Conservation (phyloP, 2,113 vertebrate species). For the Corynorhinus townsendii region DNA sequence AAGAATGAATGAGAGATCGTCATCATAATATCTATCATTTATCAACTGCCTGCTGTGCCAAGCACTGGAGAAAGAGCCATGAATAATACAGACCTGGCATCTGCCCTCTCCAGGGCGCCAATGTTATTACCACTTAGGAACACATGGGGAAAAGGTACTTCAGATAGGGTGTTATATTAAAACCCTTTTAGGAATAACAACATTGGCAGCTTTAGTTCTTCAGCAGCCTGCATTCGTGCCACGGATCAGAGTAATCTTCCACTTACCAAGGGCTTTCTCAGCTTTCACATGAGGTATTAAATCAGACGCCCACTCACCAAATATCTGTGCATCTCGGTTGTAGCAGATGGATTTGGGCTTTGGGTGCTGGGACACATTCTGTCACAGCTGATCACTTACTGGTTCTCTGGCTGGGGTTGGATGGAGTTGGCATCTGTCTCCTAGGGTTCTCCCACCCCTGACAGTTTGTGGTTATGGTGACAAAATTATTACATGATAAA, state of each 20-base stretch:
- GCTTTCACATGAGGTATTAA: constrained; percentile 49
- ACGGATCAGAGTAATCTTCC: constrained; percentile 27
- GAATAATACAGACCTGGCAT: neutral
- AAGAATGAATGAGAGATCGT: neutral
- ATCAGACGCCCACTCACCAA: constrained; percentile 50
- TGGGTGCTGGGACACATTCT: neutral
- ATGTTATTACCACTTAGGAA: neutral
- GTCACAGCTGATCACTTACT: constrained; percentile 39
- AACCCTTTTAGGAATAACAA: constrained; percentile 29
- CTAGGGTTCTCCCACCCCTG: neutral
- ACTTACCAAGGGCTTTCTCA: constrained; percentile 22
- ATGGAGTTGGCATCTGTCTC: neutral
- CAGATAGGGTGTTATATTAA: constrained; percentile 9
- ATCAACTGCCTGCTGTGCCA: neutral
- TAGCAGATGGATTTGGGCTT: constrained; percentile 16
- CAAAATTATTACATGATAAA: neutral
- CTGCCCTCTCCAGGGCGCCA: neutral
- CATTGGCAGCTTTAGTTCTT: constrained; percentile 37
- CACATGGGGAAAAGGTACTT: constrained; percentile 7
- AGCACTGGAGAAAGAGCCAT: neutral
- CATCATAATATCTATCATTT: neutral
- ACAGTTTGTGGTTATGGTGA: neutral
- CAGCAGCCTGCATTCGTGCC: constrained; percentile 17
- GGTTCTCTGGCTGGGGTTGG: neutral
- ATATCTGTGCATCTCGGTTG: constrained; percentile 14